Evolutionary conservation across 1,140 invertebrate species (phyloP).

Genomic region (Caenorhabditis remanei): DNA sequence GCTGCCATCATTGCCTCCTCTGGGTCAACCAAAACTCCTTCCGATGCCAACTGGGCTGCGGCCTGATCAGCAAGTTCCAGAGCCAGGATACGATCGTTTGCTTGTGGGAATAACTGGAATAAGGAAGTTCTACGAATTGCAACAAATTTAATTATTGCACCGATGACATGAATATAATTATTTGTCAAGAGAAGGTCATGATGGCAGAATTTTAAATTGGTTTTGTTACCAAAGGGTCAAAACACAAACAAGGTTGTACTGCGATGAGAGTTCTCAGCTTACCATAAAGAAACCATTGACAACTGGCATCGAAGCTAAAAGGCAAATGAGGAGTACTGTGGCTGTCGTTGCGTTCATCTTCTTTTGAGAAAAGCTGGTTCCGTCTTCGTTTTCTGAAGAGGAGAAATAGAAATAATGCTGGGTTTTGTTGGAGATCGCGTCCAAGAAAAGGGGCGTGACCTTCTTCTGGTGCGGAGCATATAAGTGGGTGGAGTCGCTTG

Average conservation of each 20-base stretch:
- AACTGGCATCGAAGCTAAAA: not conserved
- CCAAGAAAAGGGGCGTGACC: conserved; percentile 18
- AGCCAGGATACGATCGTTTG: conserved; percentile 38
- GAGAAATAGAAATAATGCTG: conserved; percentile 16
- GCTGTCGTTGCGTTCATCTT: conserved; percentile 6
- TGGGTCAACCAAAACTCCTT: conserved; percentile 27
- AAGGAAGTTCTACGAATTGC: not conserved
- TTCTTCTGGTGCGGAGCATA: conserved; percentile 1
- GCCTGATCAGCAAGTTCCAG: conserved; percentile 32
- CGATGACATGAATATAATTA: not conserved
- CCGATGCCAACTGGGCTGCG: not conserved
- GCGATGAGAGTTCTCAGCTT: not conserved
- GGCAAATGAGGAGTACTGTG: conserved; percentile 19
- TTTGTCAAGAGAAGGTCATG: not conserved
- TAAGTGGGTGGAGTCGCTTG: conserved; percentile 43
- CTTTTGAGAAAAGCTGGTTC: conserved; percentile 9
- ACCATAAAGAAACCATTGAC: conserved; percentile 38
- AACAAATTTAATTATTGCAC: conserved; percentile 9
- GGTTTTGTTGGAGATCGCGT: not conserved
- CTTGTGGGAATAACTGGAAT: conserved; percentile 38
- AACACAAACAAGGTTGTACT: not conserved
- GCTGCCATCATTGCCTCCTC: conserved; percentile 37
- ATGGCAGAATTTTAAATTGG: conserved; percentile 16
- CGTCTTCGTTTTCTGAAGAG: conserved; percentile 43
- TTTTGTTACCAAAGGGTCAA: not conserved